Percentiles rank a stretch among this genome's conserved stretches.
These are phyloP conservation scores for Dasypolia templi DNA, from an alignment of 2,888 invertebrate genomes.

Conservation along the genomic window DNA sequence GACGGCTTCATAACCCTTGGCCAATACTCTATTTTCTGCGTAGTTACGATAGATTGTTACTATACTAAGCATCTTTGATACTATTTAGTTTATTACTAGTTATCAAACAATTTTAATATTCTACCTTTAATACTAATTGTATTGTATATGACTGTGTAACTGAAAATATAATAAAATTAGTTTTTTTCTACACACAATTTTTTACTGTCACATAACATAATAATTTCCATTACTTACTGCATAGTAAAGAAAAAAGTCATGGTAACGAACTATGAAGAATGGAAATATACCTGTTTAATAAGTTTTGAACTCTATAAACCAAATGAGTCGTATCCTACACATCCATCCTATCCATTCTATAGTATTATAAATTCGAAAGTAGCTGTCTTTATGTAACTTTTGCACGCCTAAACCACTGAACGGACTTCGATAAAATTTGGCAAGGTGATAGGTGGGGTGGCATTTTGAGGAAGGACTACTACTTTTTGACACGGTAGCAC, in stretches of 20 bases:
- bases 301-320: neutral
- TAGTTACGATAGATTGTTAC: neutral
- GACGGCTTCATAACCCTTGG: too few relatives aligned
- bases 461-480: too few relatives aligned
- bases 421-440: too few relatives aligned
- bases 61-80: slow-evolving; percentile 7
- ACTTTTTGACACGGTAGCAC: too few relatives aligned
- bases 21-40: too few relatives aligned
- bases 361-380: too few relatives aligned
- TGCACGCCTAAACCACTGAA: too few relatives aligned
- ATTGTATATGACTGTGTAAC: neutral
- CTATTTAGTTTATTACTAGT: neutral
- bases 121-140: neutral
- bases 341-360: too few relatives aligned
- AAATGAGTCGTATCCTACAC: neutral
- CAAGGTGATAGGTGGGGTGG: too few relatives aligned
- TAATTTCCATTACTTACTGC: neutral
- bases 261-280: neutral
- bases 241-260: neutral
- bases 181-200: slow-evolving; percentile 10
- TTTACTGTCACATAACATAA: slow-evolving; percentile 3
- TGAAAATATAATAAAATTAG: slow-evolving; percentile 18
- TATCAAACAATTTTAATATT: slow-evolving; percentile 11
- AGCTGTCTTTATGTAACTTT: too few relatives aligned
- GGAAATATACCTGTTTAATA: neutral